phyloP scores from a whole-genome alignment of 2,113 vertebrate species.

The Clarias macrocephalus region DNA sequence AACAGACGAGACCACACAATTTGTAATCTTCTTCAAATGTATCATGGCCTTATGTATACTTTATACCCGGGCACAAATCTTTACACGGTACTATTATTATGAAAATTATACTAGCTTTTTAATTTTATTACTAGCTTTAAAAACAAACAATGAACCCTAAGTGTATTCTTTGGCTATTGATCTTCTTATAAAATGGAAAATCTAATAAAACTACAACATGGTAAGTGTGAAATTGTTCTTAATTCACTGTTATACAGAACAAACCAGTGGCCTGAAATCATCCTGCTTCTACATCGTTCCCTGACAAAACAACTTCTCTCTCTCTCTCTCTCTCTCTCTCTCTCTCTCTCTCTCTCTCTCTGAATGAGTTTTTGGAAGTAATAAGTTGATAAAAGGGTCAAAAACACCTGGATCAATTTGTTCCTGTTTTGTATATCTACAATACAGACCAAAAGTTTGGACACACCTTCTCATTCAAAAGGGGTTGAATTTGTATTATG shows the following conservation, averaged over 20 bases:
- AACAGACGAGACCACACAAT: too few species aligned
- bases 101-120: neutral
- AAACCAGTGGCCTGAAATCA: neutral
- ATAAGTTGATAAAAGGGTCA: neutral
- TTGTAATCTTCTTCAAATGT: neutral
- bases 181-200: neutral
- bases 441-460: too few species aligned
- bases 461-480: too few species aligned
- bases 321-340: neutral
- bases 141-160: neutral
- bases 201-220: neutral
- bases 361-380: neutral
- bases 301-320: neutral
- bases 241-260: neutral
- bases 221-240: neutral
- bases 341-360: neutral
- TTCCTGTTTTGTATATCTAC: neutral
- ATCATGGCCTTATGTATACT: neutral
- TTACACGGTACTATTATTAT: neutral
- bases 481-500: too few species aligned
- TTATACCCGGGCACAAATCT: neutral
- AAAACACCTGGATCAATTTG: neutral
- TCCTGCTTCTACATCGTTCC: neutral
- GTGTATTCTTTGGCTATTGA: neutral
- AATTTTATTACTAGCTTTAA: neutral